Base-by-base conservation (phyloP, 2,113 vertebrate genomes). In the Parotia lawesii region DNA sequence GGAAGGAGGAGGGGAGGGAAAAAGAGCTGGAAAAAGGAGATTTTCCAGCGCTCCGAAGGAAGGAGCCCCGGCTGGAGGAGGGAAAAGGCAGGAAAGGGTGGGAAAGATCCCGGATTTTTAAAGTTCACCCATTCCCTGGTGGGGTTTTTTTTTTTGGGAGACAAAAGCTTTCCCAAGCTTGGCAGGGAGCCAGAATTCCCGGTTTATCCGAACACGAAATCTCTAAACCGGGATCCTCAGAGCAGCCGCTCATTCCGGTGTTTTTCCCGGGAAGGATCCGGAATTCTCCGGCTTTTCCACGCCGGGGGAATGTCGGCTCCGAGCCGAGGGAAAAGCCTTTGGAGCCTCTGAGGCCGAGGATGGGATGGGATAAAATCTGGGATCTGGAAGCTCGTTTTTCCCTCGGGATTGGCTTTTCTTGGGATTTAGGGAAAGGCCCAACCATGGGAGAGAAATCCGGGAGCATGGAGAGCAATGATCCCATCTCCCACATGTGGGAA, bases 91-190 rank as follows among this genome's bases (percentile, higher is more conserved):
- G 73, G 54, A 70, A 76, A n/a, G 54, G 87, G 42, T 66, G 61
- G 90, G 69, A 78, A 81, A 20, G 11, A 77, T 65, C 71, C 40
- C 4, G n/a, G 24, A 6, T 42, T 51, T 94, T 50, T 56, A 35
- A 87, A 94, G 94, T 91, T 95, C 88, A 60, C 27, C 61, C 12
- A 3, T 92, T 95, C 91, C 93, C 94, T 31, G 73, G 78, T n/a
- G 11, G 71, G 40, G 40, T 3, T 38, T 38, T 40, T 71, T 71
- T 84, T 84, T 64, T 71, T 5, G 5, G 51, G 93, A 89, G 47
- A 89, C 60, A 78, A 88, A 60, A 89, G 53, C 80, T 57, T 82
- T 4, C 5, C 40, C 3, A 15, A 42, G 50, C 85, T 58, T 44
- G 85, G 93, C 90, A 87, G 20, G 37, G 51, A 89, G 94, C 94